These are phyloP conservation scores for Lutraria rhynchaena DNA, from an alignment of 1,140 invertebrate species.

Conservation along the genomic window DNA sequence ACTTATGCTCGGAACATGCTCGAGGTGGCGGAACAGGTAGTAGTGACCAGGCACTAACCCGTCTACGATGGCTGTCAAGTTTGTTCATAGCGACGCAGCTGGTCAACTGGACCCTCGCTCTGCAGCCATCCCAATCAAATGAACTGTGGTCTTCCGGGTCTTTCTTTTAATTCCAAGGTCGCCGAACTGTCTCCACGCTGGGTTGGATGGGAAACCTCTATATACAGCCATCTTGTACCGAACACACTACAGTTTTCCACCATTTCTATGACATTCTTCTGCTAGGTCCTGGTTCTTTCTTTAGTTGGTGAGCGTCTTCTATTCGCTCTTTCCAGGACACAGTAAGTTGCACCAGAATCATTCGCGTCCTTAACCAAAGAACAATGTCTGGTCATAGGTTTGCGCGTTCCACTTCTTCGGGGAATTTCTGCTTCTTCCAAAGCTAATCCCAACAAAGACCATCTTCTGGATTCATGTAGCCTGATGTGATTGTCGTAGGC, in stretches of 20 bases:
- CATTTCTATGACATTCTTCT: conserved; percentile 19
- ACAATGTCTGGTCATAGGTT: conserved; percentile 33
- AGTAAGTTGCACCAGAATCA: conserved; percentile 32
- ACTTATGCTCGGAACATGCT: not conserved
- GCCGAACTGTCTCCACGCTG: conserved; percentile 10
- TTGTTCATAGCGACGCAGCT: not conserved
- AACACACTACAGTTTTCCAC: conserved; percentile 46
- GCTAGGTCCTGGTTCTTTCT: conserved; percentile 17
- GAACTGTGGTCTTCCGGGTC: not conserved
- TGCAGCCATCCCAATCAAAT: not conserved
- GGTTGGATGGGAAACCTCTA: conserved; percentile 44
- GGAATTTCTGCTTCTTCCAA: conserved; percentile 15
- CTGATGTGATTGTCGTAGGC: not conserved
- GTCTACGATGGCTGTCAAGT: too few relatives aligned
- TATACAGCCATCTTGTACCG: conserved; percentile 50
- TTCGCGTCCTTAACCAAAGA: conserved; percentile 13
- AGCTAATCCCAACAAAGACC: too few relatives aligned
- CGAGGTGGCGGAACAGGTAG: conserved; percentile 1
- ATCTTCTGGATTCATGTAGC: conserved; percentile 8
- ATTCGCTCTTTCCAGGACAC: conserved; percentile 32
- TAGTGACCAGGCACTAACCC: not conserved
- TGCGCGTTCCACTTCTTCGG: too few relatives aligned
- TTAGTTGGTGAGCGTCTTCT: conserved; percentile 36
- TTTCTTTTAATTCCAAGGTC: conserved; percentile 4
- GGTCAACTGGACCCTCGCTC: conserved; percentile 13